Percentiles rank a stretch among this genome's conserved stretches.
These are phyloP conservation scores for Montipora foliosa DNA, from an alignment of 64 coral and sea anemone genomes.

Conservation along the genomic window DNA sequence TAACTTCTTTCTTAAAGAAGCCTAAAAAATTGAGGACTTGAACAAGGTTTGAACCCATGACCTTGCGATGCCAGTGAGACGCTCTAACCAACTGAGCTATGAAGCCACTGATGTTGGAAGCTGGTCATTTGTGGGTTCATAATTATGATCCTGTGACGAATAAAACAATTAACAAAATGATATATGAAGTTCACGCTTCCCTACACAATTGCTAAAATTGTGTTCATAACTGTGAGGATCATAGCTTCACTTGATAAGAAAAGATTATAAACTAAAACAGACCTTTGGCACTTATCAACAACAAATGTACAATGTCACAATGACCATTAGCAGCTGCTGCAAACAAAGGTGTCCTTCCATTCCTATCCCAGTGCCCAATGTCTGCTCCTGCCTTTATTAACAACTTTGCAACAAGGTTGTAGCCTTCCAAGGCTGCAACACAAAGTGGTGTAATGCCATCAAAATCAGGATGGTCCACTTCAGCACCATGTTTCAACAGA, in stretches of 20 bases:
- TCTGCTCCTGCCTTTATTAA: slow-evolving; percentile 86
- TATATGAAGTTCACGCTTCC: too few species aligned
- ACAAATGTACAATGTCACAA: slow-evolving; percentile 69
- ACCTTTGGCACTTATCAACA: slow-evolving; percentile 81
- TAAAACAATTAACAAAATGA: too few species aligned
- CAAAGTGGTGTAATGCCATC: slow-evolving; percentile 96
- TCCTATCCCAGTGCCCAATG: slow-evolving; percentile 92
- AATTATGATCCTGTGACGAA: too few species aligned
- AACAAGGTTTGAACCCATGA: too few species aligned
- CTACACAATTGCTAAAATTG: too few species aligned
- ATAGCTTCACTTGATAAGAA: background rate
- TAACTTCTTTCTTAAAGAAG: too few species aligned
- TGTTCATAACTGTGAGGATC: too few species aligned
- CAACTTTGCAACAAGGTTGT: slow-evolving; percentile 80
- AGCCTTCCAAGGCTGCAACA: slow-evolving; percentile 89
- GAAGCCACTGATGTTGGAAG: too few species aligned
- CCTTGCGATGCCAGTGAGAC: too few species aligned
- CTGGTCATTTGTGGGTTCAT: too few species aligned
- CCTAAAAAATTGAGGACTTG: too few species aligned
- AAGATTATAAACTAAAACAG: background rate
- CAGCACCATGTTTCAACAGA: slow-evolving; percentile 75
- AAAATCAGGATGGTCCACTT: slow-evolving; percentile 94
- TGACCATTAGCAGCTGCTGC: slow-evolving; percentile 94
- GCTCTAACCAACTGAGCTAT: too few species aligned
- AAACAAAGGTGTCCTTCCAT: slow-evolving; percentile 97